A percentile compares a stretch with the other conserved stretches of the same genome.
Conservation (phyloP, 2,797 vertebrate species). For the Mormyrops attenuatus region DNA sequence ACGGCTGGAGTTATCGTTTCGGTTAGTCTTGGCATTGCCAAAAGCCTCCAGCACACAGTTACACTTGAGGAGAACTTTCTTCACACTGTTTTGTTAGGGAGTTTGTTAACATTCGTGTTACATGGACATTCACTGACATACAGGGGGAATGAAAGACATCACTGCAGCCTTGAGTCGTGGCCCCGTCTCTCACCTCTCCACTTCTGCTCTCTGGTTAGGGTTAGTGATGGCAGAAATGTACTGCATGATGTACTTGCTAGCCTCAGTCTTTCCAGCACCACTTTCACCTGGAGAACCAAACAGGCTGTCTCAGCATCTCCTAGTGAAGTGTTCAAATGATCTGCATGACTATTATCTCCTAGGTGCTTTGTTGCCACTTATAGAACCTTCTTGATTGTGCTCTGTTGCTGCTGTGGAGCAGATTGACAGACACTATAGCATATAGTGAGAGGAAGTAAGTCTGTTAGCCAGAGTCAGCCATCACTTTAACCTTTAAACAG, state of each 20-base stretch:
- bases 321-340: background rate
- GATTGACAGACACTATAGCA: background rate
- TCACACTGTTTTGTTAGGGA: constrained; percentile 60
- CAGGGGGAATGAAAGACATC: background rate
- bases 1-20: constrained; percentile 91
- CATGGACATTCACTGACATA: background rate
- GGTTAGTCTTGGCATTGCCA: constrained; percentile 87
- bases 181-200: constrained; percentile 71
- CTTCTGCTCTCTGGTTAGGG: constrained; percentile 75
- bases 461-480: background rate
- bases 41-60: constrained; percentile 90
- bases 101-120: background rate
- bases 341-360: background rate
- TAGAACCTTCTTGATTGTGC: background rate
- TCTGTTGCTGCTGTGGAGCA: background rate
- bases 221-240: constrained; percentile 92
- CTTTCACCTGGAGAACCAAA: constrained; percentile 71
- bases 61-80: constrained; percentile 82
- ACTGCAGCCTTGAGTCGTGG: background rate
- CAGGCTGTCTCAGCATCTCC: background rate
- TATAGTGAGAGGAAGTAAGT: background rate
- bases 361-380: background rate
- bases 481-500: background rate
- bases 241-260: constrained; percentile 93
- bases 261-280: constrained; percentile 87